phyloP scores from a whole-genome alignment of 2,888 invertebrate species.

The Ariolimax columbianus region DNA sequence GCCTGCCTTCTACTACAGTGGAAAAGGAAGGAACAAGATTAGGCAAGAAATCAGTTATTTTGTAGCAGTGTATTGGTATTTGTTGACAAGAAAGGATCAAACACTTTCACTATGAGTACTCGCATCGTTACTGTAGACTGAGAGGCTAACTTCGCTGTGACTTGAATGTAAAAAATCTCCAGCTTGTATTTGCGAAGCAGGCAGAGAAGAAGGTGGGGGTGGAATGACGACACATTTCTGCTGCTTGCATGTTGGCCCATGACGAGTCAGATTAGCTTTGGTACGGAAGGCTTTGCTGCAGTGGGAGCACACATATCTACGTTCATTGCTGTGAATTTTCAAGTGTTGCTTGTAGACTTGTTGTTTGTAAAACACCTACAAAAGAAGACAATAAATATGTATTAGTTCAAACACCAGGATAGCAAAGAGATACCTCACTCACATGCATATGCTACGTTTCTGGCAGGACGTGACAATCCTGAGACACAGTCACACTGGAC shows the following conservation, averaged over 20 bases:
- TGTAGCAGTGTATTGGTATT: background rate
- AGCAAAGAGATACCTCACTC: too few species aligned
- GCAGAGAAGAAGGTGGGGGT: background rate
- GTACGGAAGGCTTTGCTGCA: conserved; percentile 70
- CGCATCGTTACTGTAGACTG: conserved; percentile 7
- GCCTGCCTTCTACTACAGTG: too few species aligned
- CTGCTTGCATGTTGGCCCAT: conserved; percentile 66
- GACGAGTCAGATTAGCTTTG: conserved; percentile 69
- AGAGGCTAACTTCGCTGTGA: background rate
- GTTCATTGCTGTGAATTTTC: conserved; percentile 68
- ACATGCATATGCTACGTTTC: too few species aligned
- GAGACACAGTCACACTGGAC: too few species aligned
- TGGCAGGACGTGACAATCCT: too few species aligned
- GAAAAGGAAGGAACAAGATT: too few species aligned
- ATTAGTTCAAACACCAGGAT: too few species aligned
- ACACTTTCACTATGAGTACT: background rate
- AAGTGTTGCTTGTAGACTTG: conserved; percentile 71
- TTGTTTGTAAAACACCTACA: conserved; percentile 67
- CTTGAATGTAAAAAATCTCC: conserved; percentile 32
- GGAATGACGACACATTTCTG: conserved; percentile 24
- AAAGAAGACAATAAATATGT: background rate
- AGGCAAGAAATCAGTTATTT: too few species aligned
- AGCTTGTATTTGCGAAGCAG: background rate
- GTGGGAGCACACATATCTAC: conserved; percentile 65
- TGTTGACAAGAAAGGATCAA: background rate